Base-by-base conservation (phyloP, 2,113 vertebrate species). In the Barnardius zonarius region DNA sequence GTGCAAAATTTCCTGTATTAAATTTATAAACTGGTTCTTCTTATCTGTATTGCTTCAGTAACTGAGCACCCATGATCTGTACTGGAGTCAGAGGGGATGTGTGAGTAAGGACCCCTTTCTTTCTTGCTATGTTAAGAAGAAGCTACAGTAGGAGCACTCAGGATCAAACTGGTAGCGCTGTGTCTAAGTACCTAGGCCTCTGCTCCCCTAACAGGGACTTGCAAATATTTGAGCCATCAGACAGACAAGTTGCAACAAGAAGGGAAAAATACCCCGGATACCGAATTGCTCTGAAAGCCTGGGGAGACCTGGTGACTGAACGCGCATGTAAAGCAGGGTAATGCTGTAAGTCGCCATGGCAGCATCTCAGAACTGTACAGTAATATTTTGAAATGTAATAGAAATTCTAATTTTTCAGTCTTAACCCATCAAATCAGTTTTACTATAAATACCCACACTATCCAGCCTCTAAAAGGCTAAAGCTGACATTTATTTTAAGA, bases 301-400 rank as follows among this genome's bases (percentile, higher is more conserved):
- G 57, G 57, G 74, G 44, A 95, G 88, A 86, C 74, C 93, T 73
- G 79, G 69, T 76, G 66, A 59, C 77, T 93, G 80, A 76, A 37
- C 2, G 10, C 0, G 3, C 80, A 46, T 76, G 62, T 92, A 66
- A 94, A 97, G 90, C 37, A 86, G 81, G 86, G 66, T 57, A 74
- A 78, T 69, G 82, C 62, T 95, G 80, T 80, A 62, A 62, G 93
- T 97, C 74, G 1, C 93, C 92, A 94, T 97, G 93, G 92, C 81
- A 97, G 92, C 95, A 92, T 82, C 86, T 92, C 86, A 82, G 73
- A 93, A 87, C 5, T 68, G 57, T 84, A 84, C 83, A 79, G 90
- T 84, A 97, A 93, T 95, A 94, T 87, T 97, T 96, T 95, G 86
- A 95, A 95, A 88, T 92, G 86, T 79, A 93, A 95, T 93, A 96